Percentiles rank a stretch among this genome's conserved stretches.
These are phyloP conservation scores for Philotrypesis tridentata DNA, from an alignment of 1,140 invertebrate species.

Conservation along the genomic window DNA sequence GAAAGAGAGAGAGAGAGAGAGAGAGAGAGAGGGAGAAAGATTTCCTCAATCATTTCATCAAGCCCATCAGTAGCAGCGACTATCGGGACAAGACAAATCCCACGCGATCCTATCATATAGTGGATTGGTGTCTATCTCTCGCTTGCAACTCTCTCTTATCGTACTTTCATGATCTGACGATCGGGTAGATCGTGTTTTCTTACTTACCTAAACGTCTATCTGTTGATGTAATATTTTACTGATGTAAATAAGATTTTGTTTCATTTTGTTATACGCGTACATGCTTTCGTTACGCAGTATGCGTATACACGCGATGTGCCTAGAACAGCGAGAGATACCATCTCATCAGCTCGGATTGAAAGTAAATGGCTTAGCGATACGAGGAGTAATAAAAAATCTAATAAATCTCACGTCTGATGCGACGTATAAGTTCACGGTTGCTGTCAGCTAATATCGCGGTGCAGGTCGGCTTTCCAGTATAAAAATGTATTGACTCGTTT, in stretches of 20 bases:
- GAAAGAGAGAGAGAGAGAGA: no score
- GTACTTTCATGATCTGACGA: background rate
- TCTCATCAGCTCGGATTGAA: background rate
- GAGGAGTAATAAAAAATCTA: background rate
- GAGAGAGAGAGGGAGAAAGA: conserved; percentile 47
- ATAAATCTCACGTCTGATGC: no score
- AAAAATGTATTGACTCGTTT: no score
- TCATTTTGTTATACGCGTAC: background rate
- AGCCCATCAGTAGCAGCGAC: conserved; percentile 44
- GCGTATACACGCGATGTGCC: background rate
- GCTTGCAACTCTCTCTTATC: conserved; percentile 18
- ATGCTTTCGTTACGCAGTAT: no score
- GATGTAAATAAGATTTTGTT: background rate
- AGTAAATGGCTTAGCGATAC: background rate
- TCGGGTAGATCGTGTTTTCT: conserved; percentile 31
- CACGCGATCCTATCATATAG: conserved; percentile 58
- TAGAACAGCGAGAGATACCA: background rate
- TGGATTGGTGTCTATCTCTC: background rate
- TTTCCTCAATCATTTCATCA: conserved; percentile 67
- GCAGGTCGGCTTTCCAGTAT: background rate
- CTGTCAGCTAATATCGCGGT: background rate
- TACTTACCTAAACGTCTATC: no score
- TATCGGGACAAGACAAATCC: conserved; percentile 51
- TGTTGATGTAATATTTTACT: conserved; percentile 38
- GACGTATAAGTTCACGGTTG: background rate